Base-by-base conservation (phyloP, 2,888 invertebrate genomes). In the Busseola fusca region DNA sequence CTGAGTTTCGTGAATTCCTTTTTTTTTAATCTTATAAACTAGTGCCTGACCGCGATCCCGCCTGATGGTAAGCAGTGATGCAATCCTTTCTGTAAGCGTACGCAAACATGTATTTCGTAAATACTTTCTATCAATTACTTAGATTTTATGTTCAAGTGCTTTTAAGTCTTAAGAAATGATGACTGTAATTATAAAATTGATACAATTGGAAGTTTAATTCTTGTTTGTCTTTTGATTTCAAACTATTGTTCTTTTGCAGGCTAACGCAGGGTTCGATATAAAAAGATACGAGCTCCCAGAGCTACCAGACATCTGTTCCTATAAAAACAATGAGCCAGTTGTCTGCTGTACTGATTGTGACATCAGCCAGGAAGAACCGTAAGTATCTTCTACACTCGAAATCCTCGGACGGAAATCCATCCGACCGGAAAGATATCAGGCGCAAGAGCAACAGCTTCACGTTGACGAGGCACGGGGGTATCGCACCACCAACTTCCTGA, bases 271-370 rank as follows among this genome's bases (percentile, higher is more conserved):
- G 27, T 76, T 30, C 5, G 62, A 72, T 27, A 2, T 67, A 0
- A 27, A 27, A n/a, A 0, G 0, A 14, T 1, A 56, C 16, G 0
- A 64, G 0, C 25, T 77, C 0, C 67, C 76, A 25, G 64, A 66
- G 1, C 30, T 76, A 1, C 76, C 76, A 18, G 76, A 76, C 2
- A 63, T 77, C 12, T 77, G 76, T 59, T 77, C 76, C 3, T 34
- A 34, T 34, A 34, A 34, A 34, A 34, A 34, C 34, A 34, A 34
- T 7, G 34, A 34, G 34, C 34, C 34, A 34, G 34, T 34, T 34
- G 34, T 34, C 5, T 34, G 34, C 7, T 34, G 34, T 34, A 34
- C 34, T 34, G 76, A 77, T n/a, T 77, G 76, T 37, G 0, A 40
- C 0, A 27, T 48, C 14, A 27, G 0, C 4, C 1, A 12, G 0